Evolutionary conservation across 2,113 vertebrate genomes (phyloP).

Genomic region (Hippocampus comes): DNA sequence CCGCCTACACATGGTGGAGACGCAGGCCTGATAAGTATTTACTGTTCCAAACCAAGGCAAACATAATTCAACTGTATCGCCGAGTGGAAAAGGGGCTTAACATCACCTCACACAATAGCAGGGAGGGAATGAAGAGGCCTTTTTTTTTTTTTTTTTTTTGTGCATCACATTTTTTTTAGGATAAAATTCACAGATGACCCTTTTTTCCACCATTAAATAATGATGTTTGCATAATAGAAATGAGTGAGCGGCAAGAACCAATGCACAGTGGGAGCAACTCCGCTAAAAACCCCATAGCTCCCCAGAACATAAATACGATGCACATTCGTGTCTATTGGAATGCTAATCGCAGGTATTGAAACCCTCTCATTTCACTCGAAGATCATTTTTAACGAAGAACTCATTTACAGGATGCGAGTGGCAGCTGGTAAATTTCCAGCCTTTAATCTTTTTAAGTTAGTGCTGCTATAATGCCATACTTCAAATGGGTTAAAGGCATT

Average conservation of each 20-base stretch:
- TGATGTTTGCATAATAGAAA: background rate
- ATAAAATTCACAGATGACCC: background rate
- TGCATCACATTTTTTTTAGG: background rate
- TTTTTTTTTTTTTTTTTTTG: background rate
- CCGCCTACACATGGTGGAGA: background rate
- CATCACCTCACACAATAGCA: background rate
- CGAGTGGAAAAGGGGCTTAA: constrained; percentile 1
- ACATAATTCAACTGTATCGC: background rate
- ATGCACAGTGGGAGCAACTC: background rate
- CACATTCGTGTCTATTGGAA: background rate
- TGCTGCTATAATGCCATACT: background rate
- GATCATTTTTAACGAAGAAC: background rate
- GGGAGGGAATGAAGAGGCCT: background rate
- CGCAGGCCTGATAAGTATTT: background rate
- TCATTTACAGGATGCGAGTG: background rate
- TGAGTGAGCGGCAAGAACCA: background rate
- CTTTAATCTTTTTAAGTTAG: background rate
- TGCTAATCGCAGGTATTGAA: background rate
- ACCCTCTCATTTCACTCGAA: background rate
- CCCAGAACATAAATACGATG: background rate
- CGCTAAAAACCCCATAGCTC: background rate
- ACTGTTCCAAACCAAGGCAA: background rate
- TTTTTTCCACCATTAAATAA: background rate
- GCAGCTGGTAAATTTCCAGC: background rate
- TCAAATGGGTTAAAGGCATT: background rate